A percentile compares a stretch with the other conserved stretches of the same genome.
Evolutionary conservation across 2,888 invertebrate genomes (phyloP).

Genomic region (Willowsia nigromaculata): DNA sequence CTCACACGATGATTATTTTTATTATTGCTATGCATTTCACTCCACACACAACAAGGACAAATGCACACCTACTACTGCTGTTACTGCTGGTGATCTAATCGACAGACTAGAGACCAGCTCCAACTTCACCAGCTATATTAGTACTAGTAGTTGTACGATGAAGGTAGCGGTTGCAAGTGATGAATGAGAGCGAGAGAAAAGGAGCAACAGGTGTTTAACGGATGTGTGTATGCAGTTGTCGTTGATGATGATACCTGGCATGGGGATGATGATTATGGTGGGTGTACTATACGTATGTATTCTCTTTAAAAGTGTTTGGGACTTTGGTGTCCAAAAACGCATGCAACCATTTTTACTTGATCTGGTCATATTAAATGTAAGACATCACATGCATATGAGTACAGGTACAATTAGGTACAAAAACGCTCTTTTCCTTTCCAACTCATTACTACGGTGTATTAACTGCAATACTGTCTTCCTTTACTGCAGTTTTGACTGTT

Average conservation of each 20-base stretch:
- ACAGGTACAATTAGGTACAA: background rate
- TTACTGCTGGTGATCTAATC: constrained; percentile 21
- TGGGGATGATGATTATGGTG: background rate
- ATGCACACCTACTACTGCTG: constrained; percentile 8
- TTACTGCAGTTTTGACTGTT: too few species aligned
- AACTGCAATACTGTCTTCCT: too few species aligned
- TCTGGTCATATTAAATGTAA: background rate
- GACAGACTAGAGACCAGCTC: constrained; percentile 16
- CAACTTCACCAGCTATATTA: background rate
- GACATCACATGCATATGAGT: background rate
- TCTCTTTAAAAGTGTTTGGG: background rate
- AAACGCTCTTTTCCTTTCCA: too few species aligned
- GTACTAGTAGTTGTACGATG: background rate
- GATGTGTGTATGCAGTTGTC: constrained; percentile 46
- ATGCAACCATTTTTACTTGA: background rate
- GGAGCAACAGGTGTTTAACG: constrained; percentile 72
- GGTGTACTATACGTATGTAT: background rate
- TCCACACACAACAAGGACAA: constrained; percentile 34
- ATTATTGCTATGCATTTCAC: background rate
- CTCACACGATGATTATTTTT: background rate
- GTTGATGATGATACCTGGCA: constrained; percentile 1
- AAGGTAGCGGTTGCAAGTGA: background rate
- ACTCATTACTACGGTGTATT: too few species aligned
- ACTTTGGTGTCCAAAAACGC: background rate
- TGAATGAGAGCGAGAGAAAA: constrained; percentile 47